phyloP scores from a whole-genome alignment of 2,797 vertebrate species.

The Trachurus trachurus region DNA sequence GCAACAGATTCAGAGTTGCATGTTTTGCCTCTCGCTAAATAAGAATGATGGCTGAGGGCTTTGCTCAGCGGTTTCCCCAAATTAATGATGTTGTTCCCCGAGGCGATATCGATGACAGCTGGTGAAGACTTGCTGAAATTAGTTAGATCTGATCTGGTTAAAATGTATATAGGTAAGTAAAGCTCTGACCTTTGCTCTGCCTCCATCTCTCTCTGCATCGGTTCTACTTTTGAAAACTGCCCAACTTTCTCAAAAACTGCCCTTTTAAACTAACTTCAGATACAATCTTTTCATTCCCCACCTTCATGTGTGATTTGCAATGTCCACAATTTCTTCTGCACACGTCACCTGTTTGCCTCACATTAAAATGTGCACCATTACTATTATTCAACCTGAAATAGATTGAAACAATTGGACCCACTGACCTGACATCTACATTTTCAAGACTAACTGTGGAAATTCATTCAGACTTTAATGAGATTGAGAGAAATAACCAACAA shows the following conservation, averaged over 20 bases:
- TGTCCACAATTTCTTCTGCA: background rate
- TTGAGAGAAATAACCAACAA: constrained; percentile 4
- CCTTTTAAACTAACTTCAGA: background rate
- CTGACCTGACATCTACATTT: background rate
- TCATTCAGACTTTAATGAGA: constrained; percentile 4
- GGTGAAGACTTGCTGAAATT: constrained; percentile 38
- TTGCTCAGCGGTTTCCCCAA: constrained; percentile 18
- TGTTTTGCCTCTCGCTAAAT: constrained; percentile 23
- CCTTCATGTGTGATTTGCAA: background rate
- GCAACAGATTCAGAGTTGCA: constrained; percentile 18
- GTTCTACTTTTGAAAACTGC: background rate
- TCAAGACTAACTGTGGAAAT: background rate
- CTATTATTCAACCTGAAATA: background rate
- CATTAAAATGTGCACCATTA: background rate
- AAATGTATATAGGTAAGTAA: constrained; percentile 7
- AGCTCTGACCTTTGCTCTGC: constrained; percentile 9
- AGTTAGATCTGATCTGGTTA: constrained; percentile 16
- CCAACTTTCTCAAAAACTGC: background rate
- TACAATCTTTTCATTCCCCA: background rate
- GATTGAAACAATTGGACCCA: background rate
- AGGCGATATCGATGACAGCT: constrained; percentile 42
- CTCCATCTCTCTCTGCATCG: background rate
- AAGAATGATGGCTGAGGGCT: constrained; percentile 21
- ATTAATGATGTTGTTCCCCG: constrained; percentile 45
- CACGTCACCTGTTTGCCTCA: background rate